phyloP scores from a whole-genome alignment of 2,888 invertebrate genomes.

The Sesia apiformis region DNA sequence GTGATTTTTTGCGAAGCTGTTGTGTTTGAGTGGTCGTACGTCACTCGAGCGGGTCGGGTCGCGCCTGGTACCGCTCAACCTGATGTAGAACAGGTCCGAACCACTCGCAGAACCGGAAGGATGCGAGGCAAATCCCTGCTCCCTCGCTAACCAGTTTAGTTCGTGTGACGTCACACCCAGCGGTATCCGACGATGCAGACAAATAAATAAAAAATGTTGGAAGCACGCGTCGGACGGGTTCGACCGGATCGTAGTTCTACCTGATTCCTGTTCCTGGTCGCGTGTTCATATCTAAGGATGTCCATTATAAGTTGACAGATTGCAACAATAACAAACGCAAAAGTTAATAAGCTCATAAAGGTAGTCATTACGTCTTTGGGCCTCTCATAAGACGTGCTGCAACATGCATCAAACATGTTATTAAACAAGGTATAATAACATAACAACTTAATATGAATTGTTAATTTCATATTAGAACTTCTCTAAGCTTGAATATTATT shows the following conservation, averaged over 20 bases:
- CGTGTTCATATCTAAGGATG: constrained; percentile 13
- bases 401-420: too few relatives aligned
- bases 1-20: constrained; percentile 20
- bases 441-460: too few relatives aligned
- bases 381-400: too few relatives aligned
- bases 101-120: constrained; percentile 73
- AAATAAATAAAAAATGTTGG: constrained; percentile 75
- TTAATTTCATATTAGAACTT: too few relatives aligned
- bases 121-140: constrained; percentile 74
- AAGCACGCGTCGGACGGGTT: constrained; percentile 74
- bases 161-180: constrained; percentile 72
- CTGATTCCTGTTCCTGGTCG: constrained; percentile 73
- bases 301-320: background rate
- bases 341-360: too few relatives aligned
- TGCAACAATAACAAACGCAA: background rate
- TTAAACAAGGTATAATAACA: too few relatives aligned
- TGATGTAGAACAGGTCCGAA: constrained; percentile 70
- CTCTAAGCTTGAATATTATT: too few relatives aligned
- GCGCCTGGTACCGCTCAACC: constrained; percentile 52
- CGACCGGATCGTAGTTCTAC: constrained; percentile 74
- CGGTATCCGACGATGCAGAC: constrained; percentile 72
- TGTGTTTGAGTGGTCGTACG: constrained; percentile 21
- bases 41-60: constrained; percentile 39
- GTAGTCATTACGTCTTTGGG: too few relatives aligned
- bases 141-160: constrained; percentile 74